Percentiles rank a stretch among this genome's conserved stretches.
phyloP scores from a whole-genome alignment of 2,888 invertebrate species.

The Tetragnatha montana region DNA sequence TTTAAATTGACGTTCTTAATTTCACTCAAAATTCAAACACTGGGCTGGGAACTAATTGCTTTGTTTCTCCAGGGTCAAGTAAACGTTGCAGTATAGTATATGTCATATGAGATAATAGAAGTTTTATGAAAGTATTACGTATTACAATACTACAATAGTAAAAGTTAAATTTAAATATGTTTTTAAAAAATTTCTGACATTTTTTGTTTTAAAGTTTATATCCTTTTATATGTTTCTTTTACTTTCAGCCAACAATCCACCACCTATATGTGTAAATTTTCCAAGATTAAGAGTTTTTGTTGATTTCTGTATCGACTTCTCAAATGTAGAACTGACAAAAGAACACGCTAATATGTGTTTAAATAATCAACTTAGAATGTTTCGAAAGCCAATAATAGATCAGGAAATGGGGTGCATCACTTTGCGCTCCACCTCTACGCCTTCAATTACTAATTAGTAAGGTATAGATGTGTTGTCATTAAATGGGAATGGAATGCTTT shows the following conservation, averaged over 20 bases:
- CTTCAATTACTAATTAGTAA: background rate
- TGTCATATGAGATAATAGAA: too few relatives aligned
- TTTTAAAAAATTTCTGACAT: background rate
- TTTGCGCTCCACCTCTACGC: background rate
- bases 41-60: too few relatives aligned
- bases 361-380: background rate
- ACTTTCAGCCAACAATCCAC: slow-evolving; percentile 30
- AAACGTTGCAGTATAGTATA: too few relatives aligned
- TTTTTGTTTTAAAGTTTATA: background rate
- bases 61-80: too few relatives aligned
- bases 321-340: background rate
- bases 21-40: too few relatives aligned
- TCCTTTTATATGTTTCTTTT: background rate
- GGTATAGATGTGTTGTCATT: background rate
- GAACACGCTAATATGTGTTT: background rate
- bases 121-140: too few relatives aligned
- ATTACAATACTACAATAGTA: background rate
- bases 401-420: slow-evolving; percentile 4
- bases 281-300: background rate
- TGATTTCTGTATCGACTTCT: slow-evolving; percentile 21
- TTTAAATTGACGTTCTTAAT: too few relatives aligned
- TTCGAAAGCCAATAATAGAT: background rate
- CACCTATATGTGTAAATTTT: slow-evolving; percentile 7
- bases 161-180: background rate
- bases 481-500: background rate